Evolutionary conservation across 2,113 vertebrate genomes (phyloP), one percentile per base, ranked within the genome.

Genomic region (Eolophus roseicapilla): DNA sequence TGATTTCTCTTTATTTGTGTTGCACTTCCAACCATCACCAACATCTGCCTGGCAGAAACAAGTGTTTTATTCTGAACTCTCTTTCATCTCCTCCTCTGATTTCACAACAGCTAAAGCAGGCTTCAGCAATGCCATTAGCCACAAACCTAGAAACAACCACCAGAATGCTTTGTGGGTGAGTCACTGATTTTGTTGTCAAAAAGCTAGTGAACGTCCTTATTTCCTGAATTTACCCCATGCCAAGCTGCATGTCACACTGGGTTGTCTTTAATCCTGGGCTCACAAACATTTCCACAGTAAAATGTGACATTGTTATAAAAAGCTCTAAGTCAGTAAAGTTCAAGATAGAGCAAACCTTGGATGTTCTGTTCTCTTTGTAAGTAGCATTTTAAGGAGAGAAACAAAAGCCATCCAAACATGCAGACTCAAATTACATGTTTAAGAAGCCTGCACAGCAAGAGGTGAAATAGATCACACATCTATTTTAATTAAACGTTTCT

Each of bases 101-200:
- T 92, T 93, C 73, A 46, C 65, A 64, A 64, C 86, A 88, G 73
- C 68, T 67, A 57, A 86, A 31, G 68, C 64, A 37, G 52, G 57
- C 63, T 82, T 37, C 59, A 90, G 59, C 39, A 60, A 41, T 37
- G 47, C 60, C 67, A 46, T 68, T 88, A 88, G 81, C 84, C 90
- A 64, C 69, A 83, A 92, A 85, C 46, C 49, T 53, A 78, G 10
- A 33, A 65, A 55, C 50, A 75, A 7, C 49, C 57, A 67, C 65
- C 21, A 39, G 39, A 67, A 88, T 85, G 76, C 82, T 85, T 37
- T 39, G 50, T 59, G 85, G 59, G 50, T 86, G 78, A 92, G 79
- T 94, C 93, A 90, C 35, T 46, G 87, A 52, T 69, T 89, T 68
- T 65, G 67, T 70, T 93, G 85, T 80, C 93, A 63, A 46, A 95